These are phyloP conservation scores for Variabilichromis moorii DNA, from an alignment of 2,113 vertebrate species.

Conservation along the genomic window DNA sequence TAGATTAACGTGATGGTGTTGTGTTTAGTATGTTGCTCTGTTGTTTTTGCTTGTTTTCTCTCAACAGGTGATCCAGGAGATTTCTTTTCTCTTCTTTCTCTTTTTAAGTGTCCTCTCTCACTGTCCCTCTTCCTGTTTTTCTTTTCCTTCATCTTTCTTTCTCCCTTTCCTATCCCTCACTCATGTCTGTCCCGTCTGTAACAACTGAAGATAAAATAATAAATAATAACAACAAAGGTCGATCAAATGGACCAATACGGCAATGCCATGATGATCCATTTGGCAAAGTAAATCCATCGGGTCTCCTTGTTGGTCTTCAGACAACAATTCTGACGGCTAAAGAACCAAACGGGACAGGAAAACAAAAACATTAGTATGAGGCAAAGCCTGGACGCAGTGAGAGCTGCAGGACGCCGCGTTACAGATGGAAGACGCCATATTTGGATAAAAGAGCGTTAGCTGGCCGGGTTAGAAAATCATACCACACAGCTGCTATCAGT, in stretches of 20 bases:
- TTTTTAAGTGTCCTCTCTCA: fast-evolving
- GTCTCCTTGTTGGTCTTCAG: no score
- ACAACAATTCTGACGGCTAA: no score
- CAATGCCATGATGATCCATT: no score
- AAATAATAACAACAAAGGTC: no score
- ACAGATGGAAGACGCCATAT: not conserved
- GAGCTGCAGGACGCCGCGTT: not conserved
- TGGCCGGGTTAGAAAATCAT: not conserved
- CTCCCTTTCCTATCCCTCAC: fast-evolving
- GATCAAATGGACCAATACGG: no score
- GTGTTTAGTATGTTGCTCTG: no score
- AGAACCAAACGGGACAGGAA: fast-evolving
- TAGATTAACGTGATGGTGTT: fast-evolving
- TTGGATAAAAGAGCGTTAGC: not conserved
- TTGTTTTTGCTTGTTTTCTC: no score
- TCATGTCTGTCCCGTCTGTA: no score
- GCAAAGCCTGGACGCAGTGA: not conserved
- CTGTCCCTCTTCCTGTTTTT: fast-evolving
- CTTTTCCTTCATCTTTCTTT: fast-evolving
- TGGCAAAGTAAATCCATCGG: no score
- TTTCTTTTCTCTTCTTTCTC: fast-evolving
- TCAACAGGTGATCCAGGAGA: no score
- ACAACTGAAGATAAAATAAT: no score
- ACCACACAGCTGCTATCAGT: not conserved
- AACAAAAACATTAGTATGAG: fast-evolving